Percentiles rank a stretch among this genome's conserved stretches.
These are phyloP conservation scores for Sebastiscus tertius DNA, from an alignment of 2,797 vertebrate species.

Conservation along the genomic window DNA sequence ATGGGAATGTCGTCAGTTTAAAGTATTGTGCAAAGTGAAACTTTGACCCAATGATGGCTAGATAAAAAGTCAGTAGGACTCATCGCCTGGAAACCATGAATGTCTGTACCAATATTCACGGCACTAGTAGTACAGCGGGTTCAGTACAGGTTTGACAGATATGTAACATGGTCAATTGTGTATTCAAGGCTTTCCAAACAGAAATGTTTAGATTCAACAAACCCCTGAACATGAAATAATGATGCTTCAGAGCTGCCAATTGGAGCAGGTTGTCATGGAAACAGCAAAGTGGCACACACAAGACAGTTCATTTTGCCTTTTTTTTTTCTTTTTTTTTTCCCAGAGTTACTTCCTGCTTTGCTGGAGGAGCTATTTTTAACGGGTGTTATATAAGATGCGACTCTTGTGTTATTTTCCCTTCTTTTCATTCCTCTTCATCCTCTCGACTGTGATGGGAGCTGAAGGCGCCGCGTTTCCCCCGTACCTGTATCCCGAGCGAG, in stretches of 20 bases:
- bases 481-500: slow-evolving; percentile 2
- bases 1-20: too few species aligned
- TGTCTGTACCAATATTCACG: neutral
- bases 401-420: slow-evolving; percentile 49
- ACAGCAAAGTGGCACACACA: slow-evolving; percentile 78
- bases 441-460: slow-evolving; percentile 26
- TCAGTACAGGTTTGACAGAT: neutral
- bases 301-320: slow-evolving; percentile 66
- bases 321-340: slow-evolving; percentile 51
- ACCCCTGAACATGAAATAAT: slow-evolving; percentile 54
- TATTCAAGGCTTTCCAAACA: neutral
- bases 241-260: slow-evolving; percentile 54
- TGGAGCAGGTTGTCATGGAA: slow-evolving; percentile 82
- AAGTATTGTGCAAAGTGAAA: too few species aligned
- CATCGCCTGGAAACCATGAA: neutral
- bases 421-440: slow-evolving; percentile 34
- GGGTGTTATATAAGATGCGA: slow-evolving; percentile 77
- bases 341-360: slow-evolving; percentile 72
- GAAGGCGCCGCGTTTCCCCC: neutral
- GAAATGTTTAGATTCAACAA: slow-evolving; percentile 21
- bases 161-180: neutral
- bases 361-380: slow-evolving; percentile 81
- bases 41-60: neutral
- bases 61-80: neutral
- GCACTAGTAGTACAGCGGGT: neutral